Conservation (phyloP, 2,888 invertebrate genomes). For the Colostygia pectinataria region DNA sequence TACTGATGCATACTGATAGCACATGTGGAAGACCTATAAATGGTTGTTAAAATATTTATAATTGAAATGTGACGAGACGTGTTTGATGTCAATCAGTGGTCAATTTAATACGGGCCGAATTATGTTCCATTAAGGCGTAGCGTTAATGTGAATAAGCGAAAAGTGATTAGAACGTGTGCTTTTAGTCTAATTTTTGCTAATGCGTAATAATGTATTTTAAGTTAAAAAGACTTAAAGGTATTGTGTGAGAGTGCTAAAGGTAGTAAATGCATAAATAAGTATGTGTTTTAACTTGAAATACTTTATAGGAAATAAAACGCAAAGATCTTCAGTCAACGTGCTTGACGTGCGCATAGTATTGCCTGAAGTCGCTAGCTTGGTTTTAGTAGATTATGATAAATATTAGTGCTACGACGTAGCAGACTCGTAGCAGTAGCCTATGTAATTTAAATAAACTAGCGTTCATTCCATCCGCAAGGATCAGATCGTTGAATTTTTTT, state of each 20-base stretch:
- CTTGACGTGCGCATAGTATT: neutral
- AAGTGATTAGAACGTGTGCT: conserved; percentile 51
- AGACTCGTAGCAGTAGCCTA: conserved; percentile 14
- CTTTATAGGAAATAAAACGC: neutral
- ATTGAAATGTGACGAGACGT: conserved; percentile 54
- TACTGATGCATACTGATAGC: conserved; percentile 11
- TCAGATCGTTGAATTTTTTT: neutral
- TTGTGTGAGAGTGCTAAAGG: too few species aligned
- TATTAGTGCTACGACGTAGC: conserved; percentile 28
- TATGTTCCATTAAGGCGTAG: conserved; percentile 63
- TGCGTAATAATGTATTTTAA: conserved; percentile 27
- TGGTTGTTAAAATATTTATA: conserved; percentile 72
- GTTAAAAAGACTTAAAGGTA: too few species aligned
- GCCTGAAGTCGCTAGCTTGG: conserved; percentile 1
- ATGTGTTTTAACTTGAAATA: conserved; percentile 10
- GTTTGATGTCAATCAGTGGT: conserved; percentile 72
- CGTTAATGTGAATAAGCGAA: conserved; percentile 52
- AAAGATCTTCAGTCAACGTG: neutral
- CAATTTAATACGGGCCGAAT: conserved; percentile 75
- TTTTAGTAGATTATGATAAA: conserved; percentile 21
- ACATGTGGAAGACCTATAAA: conserved; percentile 42
- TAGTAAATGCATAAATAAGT: too few species aligned
- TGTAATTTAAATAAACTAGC: conserved; percentile 16
- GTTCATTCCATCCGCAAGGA: conserved; percentile 17
- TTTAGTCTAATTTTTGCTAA: conserved; percentile 45